These are phyloP conservation scores for Cetoscarus ocellatus DNA, from an alignment of 2,797 vertebrate species.

Conservation along the genomic window DNA sequence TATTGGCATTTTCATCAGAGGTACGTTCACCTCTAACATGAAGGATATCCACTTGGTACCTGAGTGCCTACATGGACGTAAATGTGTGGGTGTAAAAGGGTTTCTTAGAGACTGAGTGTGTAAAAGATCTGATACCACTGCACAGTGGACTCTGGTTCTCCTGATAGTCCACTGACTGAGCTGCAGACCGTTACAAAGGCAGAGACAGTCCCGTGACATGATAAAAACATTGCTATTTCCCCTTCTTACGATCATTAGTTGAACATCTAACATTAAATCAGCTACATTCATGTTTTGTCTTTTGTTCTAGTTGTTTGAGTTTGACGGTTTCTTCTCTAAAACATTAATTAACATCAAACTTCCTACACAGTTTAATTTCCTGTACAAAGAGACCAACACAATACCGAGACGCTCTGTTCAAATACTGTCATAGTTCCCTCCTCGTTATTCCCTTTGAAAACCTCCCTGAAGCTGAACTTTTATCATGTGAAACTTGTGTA, in stretches of 20 bases:
- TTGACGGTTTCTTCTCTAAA: slow-evolving; percentile 30
- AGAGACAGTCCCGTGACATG: slow-evolving; percentile 24
- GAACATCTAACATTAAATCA: slow-evolving; percentile 35
- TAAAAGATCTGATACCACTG: slow-evolving; percentile 7
- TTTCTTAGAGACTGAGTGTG: neutral
- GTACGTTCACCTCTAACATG: too few relatives aligned
- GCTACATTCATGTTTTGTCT: slow-evolving; percentile 19
- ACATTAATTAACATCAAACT: slow-evolving; percentile 36
- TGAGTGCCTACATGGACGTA: too few relatives aligned
- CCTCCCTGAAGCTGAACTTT: neutral
- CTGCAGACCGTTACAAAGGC: slow-evolving; percentile 27
- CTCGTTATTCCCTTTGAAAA: neutral
- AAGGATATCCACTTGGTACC: too few relatives aligned
- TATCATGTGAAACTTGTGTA: neutral
- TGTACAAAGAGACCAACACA: slow-evolving; percentile 34
- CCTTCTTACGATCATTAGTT: slow-evolving; percentile 43
- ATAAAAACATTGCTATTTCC: slow-evolving; percentile 11
- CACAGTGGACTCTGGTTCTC: slow-evolving; percentile 13
- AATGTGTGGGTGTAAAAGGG: too few relatives aligned
- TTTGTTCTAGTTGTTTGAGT: slow-evolving; percentile 38
- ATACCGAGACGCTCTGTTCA: slow-evolving; percentile 4
- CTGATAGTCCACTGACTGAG: too few relatives aligned
- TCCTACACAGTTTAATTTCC: slow-evolving; percentile 48
- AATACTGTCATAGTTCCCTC: slow-evolving; percentile 1
- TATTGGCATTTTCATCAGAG: too few relatives aligned